Percentiles rank a stretch among this genome's conserved stretches.
These are phyloP conservation scores for Dynastes grantii DNA, from an alignment of 2,888 invertebrate genomes.

Conservation along the genomic window DNA sequence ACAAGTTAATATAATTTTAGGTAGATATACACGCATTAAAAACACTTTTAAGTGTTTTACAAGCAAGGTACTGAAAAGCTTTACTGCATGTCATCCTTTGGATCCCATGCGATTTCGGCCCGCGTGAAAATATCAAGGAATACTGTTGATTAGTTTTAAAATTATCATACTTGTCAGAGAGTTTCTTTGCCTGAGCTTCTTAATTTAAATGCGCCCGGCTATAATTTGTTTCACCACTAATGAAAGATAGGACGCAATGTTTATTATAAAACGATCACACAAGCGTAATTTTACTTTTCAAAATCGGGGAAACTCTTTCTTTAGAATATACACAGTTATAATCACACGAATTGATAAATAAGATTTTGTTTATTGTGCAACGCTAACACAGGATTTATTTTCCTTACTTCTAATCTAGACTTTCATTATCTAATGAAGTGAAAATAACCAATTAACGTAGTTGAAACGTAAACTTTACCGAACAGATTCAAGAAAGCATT, in stretches of 20 bases:
- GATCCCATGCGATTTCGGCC: constrained; percentile 15
- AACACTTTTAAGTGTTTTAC: constrained; percentile 41
- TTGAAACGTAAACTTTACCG: constrained; percentile 26
- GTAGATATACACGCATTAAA: constrained; percentile 32
- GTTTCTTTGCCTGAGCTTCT: constrained; percentile 21
- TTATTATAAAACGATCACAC: constrained; percentile 35
- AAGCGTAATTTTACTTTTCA: constrained; percentile 30
- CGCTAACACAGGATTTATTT: constrained; percentile 25
- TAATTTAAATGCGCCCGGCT: constrained; percentile 24
- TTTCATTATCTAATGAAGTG: constrained; percentile 37
- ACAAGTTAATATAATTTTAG: constrained; percentile 46
- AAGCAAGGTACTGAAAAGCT: constrained; percentile 27
- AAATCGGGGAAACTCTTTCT: constrained; percentile 38
- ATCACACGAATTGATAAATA: constrained; percentile 29
- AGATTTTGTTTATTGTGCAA: constrained; percentile 27
- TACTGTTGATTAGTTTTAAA: constrained; percentile 26
- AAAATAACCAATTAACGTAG: constrained; percentile 38
- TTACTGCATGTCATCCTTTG: constrained; percentile 36
- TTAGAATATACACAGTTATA: constrained; percentile 14
- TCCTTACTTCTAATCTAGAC: constrained; percentile 34
- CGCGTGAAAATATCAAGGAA: constrained; percentile 35
- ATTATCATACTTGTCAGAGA: constrained; percentile 21
- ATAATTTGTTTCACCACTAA: constrained; percentile 33
- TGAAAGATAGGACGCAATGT: constrained; percentile 36
- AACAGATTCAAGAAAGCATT: constrained; percentile 20